phyloP scores from a whole-genome alignment of 2,113 vertebrate genomes.

The Herpetotheres cachinnans region DNA sequence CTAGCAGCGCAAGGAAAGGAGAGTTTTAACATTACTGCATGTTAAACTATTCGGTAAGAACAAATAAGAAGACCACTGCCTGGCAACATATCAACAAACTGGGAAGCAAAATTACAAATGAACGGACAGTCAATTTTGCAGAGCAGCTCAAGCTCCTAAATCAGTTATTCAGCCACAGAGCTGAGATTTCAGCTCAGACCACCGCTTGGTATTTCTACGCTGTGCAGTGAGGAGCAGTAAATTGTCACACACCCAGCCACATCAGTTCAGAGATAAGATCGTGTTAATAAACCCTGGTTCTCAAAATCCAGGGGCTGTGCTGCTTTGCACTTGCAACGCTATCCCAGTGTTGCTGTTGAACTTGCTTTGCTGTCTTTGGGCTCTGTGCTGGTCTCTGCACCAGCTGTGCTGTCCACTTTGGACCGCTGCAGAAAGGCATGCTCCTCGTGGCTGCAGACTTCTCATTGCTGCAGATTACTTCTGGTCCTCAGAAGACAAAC shows the following conservation, averaged over 20 bases:
- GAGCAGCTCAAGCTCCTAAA: neutral
- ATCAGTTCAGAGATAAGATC: neutral
- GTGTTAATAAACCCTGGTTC: neutral
- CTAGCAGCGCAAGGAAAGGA: neutral
- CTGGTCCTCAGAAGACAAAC: neutral
- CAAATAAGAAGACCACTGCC: neutral
- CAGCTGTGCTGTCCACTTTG: neutral
- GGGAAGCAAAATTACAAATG: neutral
- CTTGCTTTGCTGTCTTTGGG: neutral
- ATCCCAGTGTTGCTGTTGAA: neutral
- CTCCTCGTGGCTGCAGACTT: neutral
- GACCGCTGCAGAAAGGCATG: neutral
- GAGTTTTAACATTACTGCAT: neutral
- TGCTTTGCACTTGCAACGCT: neutral
- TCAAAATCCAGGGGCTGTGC: rapidly evolving
- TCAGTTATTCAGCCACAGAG: neutral
- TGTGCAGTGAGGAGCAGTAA: neutral
- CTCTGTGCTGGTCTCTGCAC: neutral
- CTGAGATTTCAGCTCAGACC: neutral
- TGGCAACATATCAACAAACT: neutral
- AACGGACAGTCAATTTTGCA: neutral
- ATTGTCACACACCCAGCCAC: neutral
- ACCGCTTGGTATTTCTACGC: neutral
- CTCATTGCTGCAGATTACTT: neutral
- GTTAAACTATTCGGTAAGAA: neutral